Conservation (phyloP, 1,140 invertebrate species). For the Druon quercuslanigerum region DNA sequence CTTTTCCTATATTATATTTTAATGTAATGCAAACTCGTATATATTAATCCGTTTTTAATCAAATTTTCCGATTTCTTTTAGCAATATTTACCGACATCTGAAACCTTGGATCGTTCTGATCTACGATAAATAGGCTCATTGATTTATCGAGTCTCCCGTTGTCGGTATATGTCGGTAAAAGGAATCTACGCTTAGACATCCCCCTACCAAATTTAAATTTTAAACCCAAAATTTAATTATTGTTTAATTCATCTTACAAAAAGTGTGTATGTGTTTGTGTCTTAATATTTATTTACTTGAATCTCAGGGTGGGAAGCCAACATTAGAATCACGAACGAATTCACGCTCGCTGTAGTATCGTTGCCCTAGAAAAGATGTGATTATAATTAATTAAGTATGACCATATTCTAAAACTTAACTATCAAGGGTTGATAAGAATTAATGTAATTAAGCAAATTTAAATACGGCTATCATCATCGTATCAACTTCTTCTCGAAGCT, state of each 20-base stretch:
- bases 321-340: slow-evolving; percentile 78
- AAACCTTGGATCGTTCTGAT: no score
- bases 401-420: background rate
- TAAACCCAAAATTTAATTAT: no score
- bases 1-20: slow-evolving; percentile 68
- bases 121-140: no score
- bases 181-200: no score
- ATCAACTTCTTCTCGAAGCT: slow-evolving; percentile 84
- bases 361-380: slow-evolving; percentile 78
- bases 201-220: no score
- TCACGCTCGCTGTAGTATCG: slow-evolving; percentile 83
- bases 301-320: slow-evolving; percentile 79
- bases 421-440: background rate
- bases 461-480: slow-evolving; percentile 82
- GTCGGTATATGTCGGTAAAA: no score
- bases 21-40: no score
- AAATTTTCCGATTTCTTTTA: no score
- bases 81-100: no score
- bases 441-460: background rate
- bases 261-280: background rate
- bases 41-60: no score
- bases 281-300: slow-evolving; percentile 69
- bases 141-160: no score
- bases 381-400: slow-evolving; percentile 9
- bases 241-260: no score